Evolutionary conservation across 1,140 invertebrate genomes (phyloP), one percentile per base, ranked within the genome.

Genomic region (Aethina tumida): DNA sequence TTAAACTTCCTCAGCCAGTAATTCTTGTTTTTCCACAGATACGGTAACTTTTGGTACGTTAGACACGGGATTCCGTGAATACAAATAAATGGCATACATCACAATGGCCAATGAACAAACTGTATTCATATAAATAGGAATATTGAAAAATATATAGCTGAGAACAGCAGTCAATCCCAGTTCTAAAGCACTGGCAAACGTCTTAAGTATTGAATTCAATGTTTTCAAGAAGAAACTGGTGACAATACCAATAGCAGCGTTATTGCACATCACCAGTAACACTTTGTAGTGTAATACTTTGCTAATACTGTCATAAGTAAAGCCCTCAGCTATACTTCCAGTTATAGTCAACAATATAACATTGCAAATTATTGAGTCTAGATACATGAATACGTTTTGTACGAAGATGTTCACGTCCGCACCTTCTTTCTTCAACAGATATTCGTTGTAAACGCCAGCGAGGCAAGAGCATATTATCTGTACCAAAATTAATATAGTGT

Each of bases 371-470:
- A 96, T 92, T 16, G 91, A 96, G 63, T 97, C 87, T 7, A 92
- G 52, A 59, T 97, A 97, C 88, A 97, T 94, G 55, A 92, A 97
- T 1, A 92, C 74, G 67, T 97, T 97, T 66, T 97, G 93, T 40
- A 95, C 63, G 66, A 90, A 91, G 46, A 97, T 85, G 59, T 93
- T 81, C 0, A 93, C 78, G 45, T 81, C 75, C 8, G 75, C 73
- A 16, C 85, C 86, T 45, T 81, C 77, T 17, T 75, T 77, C 70
- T 97, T 97, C 0, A 97, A 64, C 22, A 97, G 66, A 66, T 90
- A 94, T 63, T 97, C 93, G 63, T 96, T 97, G 60, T 96, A 97
- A 7, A 96, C 93, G 10, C 93, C 92, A 9, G 93, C 93, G 48
- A 94, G 66, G 48, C 90, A 96, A 0, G 92, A 97, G 51, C 84